Base-by-base conservation (phyloP, 2,888 invertebrate genomes). In the Odontocolon sp. region DNA sequence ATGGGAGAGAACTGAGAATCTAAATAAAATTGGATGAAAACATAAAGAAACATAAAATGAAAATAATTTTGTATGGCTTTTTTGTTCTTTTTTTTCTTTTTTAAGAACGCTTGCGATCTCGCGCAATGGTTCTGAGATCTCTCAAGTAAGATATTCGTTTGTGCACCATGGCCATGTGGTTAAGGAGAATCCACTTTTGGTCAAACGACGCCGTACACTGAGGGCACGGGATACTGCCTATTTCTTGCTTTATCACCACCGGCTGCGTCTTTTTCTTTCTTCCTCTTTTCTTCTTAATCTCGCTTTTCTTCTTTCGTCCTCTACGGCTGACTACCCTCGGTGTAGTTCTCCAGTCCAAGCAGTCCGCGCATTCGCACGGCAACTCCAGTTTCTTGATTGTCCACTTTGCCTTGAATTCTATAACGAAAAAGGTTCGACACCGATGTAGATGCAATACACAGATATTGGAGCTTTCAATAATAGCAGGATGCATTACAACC, bases 311-410 rank as follows among this genome's bases (percentile, higher is more conserved):
- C 28, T 11, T 42, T 2, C 0, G 36, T 2, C 11, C 21, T 11
- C 36, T 31, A 21, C 9, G 33, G 2, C 8, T 23, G 4, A 47
- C 47, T 21, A 21, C 16, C 66, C 47, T 66, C 54, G 26, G 64
- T 14, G 45, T 45, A 9, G 21, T 33, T 23, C 61, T 57, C 57
- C 61, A 68, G 14, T 64, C 52, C 8, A 52, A n/a, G 36, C 69
- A 94, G 93, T 85, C 92, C 92, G 84, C 93, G 93, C 81, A 94
- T 89, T 87, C 94, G 94, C 81, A 94, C 90, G 61, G 95, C 94
- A 0, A 94, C 92, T 68, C 93, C 87, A 18, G 93, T 92, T 88
- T 95, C 95, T 88, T 94, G 93, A 85, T 96, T 94, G 78, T 95
- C 95, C 28, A 94, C 91, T 0, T 93, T 90, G 18, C 38, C n/a